phyloP scores from a whole-genome alignment of 2,113 vertebrate species.

The Epinephelus cyanopodus region DNA sequence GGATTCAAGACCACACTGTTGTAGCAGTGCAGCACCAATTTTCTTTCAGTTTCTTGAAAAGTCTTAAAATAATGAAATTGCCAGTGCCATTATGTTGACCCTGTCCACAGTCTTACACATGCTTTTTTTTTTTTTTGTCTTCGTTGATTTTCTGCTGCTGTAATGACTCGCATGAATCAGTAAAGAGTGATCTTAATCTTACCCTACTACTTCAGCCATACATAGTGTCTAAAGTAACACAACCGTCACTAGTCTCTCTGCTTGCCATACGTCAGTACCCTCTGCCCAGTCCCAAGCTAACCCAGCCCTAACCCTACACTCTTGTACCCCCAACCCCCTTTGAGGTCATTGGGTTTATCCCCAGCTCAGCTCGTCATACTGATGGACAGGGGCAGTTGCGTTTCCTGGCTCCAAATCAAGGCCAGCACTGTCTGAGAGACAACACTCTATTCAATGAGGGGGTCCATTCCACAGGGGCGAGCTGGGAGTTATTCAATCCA shows the following conservation, averaged over 20 bases:
- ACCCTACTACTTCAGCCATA: no score
- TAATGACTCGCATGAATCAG: no score
- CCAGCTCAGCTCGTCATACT: slow-evolving; percentile 57
- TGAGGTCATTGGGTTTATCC: slow-evolving; percentile 67
- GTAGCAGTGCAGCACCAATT: no score
- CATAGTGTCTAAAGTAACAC: neutral
- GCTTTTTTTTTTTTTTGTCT: no score
- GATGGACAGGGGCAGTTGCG: slow-evolving; percentile 78
- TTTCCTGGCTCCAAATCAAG: slow-evolving; percentile 73
- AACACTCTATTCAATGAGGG: slow-evolving; percentile 71
- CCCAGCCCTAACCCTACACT: neutral
- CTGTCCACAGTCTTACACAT: no score
- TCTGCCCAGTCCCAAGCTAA: neutral
- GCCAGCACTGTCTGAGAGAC: slow-evolving; percentile 62
- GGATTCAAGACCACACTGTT: no score
- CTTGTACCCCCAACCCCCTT: neutral
- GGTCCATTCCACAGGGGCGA: slow-evolving; percentile 58
- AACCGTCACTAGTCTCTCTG: neutral
- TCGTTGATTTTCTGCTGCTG: no score
- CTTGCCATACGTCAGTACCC: neutral
- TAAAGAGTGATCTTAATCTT: no score
- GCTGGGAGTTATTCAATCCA: slow-evolving; percentile 59
- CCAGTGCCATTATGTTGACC: no score
- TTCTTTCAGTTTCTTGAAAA: no score
- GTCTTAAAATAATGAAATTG: no score